phyloP scores from a whole-genome alignment of 2,797 vertebrate species.

The Catamblyrhynchus diadema region DNA sequence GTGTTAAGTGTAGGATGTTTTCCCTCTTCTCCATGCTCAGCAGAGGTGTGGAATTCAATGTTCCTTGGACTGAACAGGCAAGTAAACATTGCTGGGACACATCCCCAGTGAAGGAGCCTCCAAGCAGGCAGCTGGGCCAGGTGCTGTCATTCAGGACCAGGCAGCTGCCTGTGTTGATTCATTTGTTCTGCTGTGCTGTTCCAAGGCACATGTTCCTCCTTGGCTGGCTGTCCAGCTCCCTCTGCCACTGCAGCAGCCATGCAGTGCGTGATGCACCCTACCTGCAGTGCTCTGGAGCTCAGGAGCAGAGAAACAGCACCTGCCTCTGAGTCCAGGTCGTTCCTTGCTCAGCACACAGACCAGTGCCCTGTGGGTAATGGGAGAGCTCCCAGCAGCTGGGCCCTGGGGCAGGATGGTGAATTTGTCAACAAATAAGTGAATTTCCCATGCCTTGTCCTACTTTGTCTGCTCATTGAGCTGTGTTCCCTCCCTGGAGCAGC shows the following conservation, averaged over 20 bases:
- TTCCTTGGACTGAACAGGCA: background rate
- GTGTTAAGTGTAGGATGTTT: background rate
- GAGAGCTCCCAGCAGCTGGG: background rate
- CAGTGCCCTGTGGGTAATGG: background rate
- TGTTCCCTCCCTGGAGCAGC: background rate
- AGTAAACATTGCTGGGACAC: background rate
- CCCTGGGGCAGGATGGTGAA: background rate
- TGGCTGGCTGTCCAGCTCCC: background rate
- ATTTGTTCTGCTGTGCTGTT: background rate
- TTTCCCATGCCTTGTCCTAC: background rate
- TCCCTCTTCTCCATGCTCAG: background rate
- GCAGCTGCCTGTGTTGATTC: background rate
- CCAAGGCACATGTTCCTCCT: background rate
- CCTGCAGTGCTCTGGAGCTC: background rate
- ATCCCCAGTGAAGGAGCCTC: background rate
- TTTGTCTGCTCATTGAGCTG: background rate
- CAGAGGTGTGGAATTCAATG: background rate
- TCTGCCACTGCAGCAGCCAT: background rate
- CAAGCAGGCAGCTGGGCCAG: background rate
- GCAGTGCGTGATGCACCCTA: background rate
- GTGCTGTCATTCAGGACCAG: background rate
- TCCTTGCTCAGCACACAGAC: background rate
- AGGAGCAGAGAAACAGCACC: background rate
- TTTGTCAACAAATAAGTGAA: background rate
- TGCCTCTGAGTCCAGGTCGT: background rate